phyloP scores from a whole-genome alignment of 2,797 vertebrate genomes.

The Phyllotis vaccarum region DNA sequence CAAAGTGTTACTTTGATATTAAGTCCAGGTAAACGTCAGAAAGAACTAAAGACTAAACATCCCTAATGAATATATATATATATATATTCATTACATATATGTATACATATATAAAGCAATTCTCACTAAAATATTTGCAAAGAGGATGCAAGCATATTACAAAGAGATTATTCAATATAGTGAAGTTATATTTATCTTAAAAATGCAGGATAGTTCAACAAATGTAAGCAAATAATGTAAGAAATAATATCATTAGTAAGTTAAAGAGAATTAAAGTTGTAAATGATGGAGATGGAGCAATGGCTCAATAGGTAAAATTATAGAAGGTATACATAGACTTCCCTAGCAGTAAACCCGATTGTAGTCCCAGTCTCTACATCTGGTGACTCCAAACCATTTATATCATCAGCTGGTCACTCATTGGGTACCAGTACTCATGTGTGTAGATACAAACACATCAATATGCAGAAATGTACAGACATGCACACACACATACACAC shows the following conservation, averaged over 20 bases:
- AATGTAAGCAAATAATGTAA: not conserved
- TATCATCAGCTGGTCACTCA: not conserved
- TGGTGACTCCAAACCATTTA: not conserved
- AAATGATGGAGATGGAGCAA: not conserved
- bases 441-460: not conserved
- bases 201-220: not conserved
- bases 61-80: not conserved
- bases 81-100: too few relatives aligned
- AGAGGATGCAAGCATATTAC: not conserved
- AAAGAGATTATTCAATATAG: not conserved
- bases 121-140: not conserved
- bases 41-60: not conserved
- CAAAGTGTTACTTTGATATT: not conserved
- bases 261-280: not conserved
- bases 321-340: too few relatives aligned
- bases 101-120: not conserved
- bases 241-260: not conserved
- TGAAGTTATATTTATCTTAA: not conserved
- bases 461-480: not conserved
- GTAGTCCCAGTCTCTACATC: not conserved
- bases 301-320: not conserved
- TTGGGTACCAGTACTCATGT: not conserved
- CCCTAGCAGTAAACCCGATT: not conserved
- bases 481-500: not conserved
- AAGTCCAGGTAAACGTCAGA: not conserved